phyloP scores from a whole-genome alignment of 37 sponge, comb jelly and placozoan species.

The Cladorhizidae sp. region DNA sequence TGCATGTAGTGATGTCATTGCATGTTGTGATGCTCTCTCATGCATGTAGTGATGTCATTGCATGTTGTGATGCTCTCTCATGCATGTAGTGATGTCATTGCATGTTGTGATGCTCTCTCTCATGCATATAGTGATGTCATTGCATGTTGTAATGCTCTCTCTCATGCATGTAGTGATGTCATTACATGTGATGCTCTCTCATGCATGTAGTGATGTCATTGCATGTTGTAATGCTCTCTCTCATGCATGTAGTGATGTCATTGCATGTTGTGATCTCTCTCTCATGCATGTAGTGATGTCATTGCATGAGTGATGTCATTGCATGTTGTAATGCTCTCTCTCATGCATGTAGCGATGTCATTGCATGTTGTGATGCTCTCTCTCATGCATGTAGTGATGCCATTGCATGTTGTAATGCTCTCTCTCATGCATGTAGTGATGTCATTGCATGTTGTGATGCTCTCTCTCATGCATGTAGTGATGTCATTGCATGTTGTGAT shows the following conservation, averaged over 20 bases:
- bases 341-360: neutral
- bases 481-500: neutral
- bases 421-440: neutral
- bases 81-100: neutral
- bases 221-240: neutral
- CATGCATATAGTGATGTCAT: neutral
- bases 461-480: neutral
- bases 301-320: no score
- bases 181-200: slow-evolving; percentile 1
- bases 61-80: neutral
- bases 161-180: neutral
- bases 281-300: neutral
- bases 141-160: neutral
- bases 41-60: neutral
- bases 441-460: no score
- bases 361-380: neutral
- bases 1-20: neutral
- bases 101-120: slow-evolving; percentile 2
- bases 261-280: neutral
- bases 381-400: neutral
- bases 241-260: neutral
- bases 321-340: neutral
- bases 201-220: neutral
- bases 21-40: neutral
- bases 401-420: no score